Evolutionary conservation across 2,888 invertebrate genomes (phyloP), one percentile per base, ranked within the genome.

Genomic region (Cinara cedri): DNA sequence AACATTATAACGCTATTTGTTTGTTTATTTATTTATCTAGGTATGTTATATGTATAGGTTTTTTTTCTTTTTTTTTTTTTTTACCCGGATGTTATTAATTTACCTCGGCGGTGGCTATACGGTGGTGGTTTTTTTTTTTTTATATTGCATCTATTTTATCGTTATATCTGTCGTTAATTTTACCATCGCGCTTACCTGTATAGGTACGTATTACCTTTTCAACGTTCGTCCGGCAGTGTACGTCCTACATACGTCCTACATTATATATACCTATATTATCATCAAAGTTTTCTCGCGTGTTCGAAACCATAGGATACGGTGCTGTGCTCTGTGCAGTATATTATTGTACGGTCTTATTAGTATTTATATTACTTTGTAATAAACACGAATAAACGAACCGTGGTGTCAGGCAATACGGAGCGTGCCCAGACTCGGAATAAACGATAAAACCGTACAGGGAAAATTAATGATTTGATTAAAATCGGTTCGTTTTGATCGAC

Each of bases 1-100:
- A 51, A 60, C 19, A 26, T 26, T 49, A 71, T 55, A 55, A 55
- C 21, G 14, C 42, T 26, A 13, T 66, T 46, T 24, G 44, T 49
- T 66, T 68, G n/a, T 66, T 66, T 49, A 54, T 70, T 44, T 42
- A 55, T 71, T 71, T 68, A 54, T 3, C 9, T 54, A 34, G 26
- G 24, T 9, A 44, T 44, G 1, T 34, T 34, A 6, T 54, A 54
- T 54, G 4, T 54, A 19, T n/a, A 19, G n/a, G n/a, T 54, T 19
- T 51, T 16, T 16, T 14, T 16, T 19, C 6, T 54, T 54, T 14
- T 26, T 42, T 44, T 3, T 57, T 42, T 55, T 24, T 24, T 71
- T 34, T 44, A 16, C 24, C 44, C 16, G 24, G 57, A 24, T 21
- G 21, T 55, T 55, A 55, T 71, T 71, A 44, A 57, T 71, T 71